phyloP scores from a whole-genome alignment of 2,888 invertebrate species.

The Didymodactylos carnosus region DNA sequence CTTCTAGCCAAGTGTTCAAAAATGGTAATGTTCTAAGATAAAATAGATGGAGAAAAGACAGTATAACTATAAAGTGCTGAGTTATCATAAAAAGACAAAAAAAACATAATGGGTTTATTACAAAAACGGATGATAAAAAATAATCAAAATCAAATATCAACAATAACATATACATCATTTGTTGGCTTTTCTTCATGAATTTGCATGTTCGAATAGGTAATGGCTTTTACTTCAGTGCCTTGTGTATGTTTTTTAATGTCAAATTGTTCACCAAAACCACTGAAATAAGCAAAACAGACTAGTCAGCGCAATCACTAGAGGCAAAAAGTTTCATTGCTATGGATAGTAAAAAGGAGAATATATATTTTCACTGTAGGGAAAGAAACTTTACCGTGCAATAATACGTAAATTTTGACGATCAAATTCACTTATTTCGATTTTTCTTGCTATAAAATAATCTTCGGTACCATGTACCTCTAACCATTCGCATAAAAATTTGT shows the following conservation, averaged over 20 bases:
- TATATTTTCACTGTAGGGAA: too few relatives aligned
- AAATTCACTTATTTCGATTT: constrained; percentile 66
- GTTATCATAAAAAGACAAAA: neutral
- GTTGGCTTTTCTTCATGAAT: constrained; percentile 41
- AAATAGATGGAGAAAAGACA: too few relatives aligned
- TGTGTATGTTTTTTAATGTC: constrained; percentile 72
- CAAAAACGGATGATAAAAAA: neutral
- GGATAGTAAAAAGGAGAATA: neutral
- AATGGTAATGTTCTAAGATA: too few relatives aligned
- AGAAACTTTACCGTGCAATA: constrained; percentile 41
- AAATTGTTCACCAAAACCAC: constrained; percentile 77
- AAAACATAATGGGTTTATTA: neutral
- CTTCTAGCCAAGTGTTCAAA: too few relatives aligned
- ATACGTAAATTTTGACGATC: constrained; percentile 60
- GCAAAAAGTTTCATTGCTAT: neutral
- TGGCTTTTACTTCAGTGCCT: constrained; percentile 93
- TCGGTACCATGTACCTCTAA: constrained; percentile 77
- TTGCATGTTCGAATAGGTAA: constrained; percentile 98
- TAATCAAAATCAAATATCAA: constrained; percentile 56
- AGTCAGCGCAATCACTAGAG: constrained; percentile 4
- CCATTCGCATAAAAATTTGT: constrained; percentile 77
- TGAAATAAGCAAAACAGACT: too few relatives aligned
- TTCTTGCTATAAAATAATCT: constrained; percentile 57
- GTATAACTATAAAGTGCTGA: too few relatives aligned
- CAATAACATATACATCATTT: constrained; percentile 81